phyloP scores from a whole-genome alignment of 2,888 invertebrate species.

The Leptogaster cylindrica region DNA sequence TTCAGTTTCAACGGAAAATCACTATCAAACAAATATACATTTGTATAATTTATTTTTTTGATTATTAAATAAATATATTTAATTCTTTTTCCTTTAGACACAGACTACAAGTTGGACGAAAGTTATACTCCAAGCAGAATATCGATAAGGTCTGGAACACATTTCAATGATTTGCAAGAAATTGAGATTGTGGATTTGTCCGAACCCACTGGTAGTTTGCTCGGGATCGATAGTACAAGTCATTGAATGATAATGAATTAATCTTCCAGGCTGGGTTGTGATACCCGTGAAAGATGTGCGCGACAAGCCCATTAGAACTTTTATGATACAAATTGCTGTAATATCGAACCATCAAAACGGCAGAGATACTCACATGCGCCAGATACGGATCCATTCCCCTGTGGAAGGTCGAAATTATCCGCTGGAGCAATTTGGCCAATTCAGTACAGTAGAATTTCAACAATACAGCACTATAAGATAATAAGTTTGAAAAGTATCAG shows the following conservation, averaged over 20 bases:
- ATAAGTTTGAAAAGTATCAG: too few species aligned
- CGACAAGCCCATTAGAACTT: slow-evolving; percentile 88
- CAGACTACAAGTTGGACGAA: slow-evolving; percentile 97
- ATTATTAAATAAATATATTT: too few species aligned
- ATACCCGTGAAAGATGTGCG: slow-evolving; percentile 89
- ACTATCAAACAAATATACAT: slow-evolving; percentile 95
- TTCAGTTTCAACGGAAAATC: slow-evolving; percentile 94
- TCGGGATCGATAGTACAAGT: too few species aligned
- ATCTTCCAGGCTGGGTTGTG: slow-evolving; percentile 84
- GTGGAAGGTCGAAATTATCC: slow-evolving; percentile 65
- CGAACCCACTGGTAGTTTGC: slow-evolving; percentile 78
- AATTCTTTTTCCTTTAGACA: too few species aligned
- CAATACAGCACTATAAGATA: slow-evolving; percentile 83
- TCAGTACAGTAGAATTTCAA: slow-evolving; percentile 81
- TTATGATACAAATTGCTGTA: slow-evolving; percentile 95
- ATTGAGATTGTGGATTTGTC: slow-evolving; percentile 91
- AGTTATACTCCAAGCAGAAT: slow-evolving; percentile 97
- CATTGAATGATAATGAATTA: neutral
- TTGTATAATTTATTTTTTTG: too few species aligned
- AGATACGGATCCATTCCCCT: slow-evolving; percentile 95
- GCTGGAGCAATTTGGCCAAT: slow-evolving; percentile 76
- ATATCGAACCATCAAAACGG: slow-evolving; percentile 99
- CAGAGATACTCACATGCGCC: slow-evolving; percentile 96
- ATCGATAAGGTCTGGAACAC: slow-evolving; percentile 91
- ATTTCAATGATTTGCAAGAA: slow-evolving; percentile 96